These are phyloP conservation scores for Acipenser transmontanus DNA, from an alignment of 2,797 vertebrate species.

Conservation along the genomic window DNA sequence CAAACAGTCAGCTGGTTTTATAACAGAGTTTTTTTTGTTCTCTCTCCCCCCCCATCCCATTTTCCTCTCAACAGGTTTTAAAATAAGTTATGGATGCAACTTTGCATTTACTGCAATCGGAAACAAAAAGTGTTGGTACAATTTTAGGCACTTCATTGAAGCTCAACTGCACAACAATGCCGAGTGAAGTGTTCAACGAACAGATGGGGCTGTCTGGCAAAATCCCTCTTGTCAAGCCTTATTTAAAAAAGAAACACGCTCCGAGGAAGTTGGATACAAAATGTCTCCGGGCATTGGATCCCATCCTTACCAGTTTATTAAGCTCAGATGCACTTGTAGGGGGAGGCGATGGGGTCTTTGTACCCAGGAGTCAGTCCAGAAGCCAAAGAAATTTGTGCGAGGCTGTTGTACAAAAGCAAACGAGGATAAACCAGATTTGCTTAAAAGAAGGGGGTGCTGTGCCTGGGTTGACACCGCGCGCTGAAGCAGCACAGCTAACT, in stretches of 20 bases:
- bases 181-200: conserved; percentile 58
- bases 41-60: no score
- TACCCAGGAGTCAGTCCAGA: conserved; percentile 64
- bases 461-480: conserved; percentile 55
- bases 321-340: conserved; percentile 70
- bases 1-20: no score
- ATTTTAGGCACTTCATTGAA: conserved; percentile 51
- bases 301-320: conserved; percentile 81
- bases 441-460: conserved; percentile 60
- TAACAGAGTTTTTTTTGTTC: no score
- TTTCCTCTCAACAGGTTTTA: conserved; percentile 38
- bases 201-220: conserved; percentile 74
- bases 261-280: conserved; percentile 79
- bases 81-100: conserved; percentile 52
- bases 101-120: conserved; percentile 67
- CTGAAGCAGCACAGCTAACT: conserved; percentile 52
- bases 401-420: conserved; percentile 73
- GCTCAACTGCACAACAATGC: conserved; percentile 40
- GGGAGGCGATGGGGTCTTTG: conserved; percentile 74
- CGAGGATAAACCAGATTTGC: conserved; percentile 63
- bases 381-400: conserved; percentile 68
- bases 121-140: conserved; percentile 24
- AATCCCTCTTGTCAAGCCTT: conserved; percentile 85
- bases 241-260: conserved; percentile 88
- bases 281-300: conserved; percentile 77